Conservation (phyloP, 2,888 invertebrate genomes). For the Agonopterix heracliana region DNA sequence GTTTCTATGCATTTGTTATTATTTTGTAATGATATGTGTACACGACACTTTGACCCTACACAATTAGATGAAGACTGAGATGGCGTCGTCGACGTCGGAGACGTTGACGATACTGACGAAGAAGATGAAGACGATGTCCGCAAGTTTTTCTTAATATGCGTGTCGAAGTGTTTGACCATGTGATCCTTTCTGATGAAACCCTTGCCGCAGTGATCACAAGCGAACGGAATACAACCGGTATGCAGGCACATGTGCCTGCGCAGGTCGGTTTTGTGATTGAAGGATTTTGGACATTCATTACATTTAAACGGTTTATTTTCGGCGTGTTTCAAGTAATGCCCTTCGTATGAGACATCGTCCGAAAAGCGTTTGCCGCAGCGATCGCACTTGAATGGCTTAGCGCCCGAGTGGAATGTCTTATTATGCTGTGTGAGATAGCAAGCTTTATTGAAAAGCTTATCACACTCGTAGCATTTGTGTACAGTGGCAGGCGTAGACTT, state of each 20-base stretch:
- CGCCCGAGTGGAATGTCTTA: constrained; percentile 91
- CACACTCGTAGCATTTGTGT: constrained; percentile 87
- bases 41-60: background rate
- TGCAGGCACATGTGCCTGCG: constrained; percentile 91
- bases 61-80: too few species aligned
- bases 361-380: constrained; percentile 91
- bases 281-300: constrained; percentile 89
- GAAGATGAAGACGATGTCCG: constrained; percentile 42
- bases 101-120: constrained; percentile 24
- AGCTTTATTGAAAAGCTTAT: constrained; percentile 89
- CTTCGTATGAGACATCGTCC: constrained; percentile 80
- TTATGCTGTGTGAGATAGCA: constrained; percentile 94
- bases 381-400: constrained; percentile 89
- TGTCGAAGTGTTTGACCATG: constrained; percentile 91
- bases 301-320: constrained; percentile 93
- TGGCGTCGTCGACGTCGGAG: constrained; percentile 13
- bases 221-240: constrained; percentile 89
- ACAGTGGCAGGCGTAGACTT: constrained; percentile 39
- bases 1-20: background rate
- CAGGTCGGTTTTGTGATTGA: constrained; percentile 93
- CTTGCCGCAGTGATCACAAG: constrained; percentile 88
- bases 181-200: constrained; percentile 94
- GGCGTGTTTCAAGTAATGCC: constrained; percentile 85
- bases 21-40: background rate
- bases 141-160: constrained; percentile 81